These are phyloP conservation scores for Sarcoramphus papa DNA, from an alignment of 2,797 vertebrate species.

Conservation along the genomic window DNA sequence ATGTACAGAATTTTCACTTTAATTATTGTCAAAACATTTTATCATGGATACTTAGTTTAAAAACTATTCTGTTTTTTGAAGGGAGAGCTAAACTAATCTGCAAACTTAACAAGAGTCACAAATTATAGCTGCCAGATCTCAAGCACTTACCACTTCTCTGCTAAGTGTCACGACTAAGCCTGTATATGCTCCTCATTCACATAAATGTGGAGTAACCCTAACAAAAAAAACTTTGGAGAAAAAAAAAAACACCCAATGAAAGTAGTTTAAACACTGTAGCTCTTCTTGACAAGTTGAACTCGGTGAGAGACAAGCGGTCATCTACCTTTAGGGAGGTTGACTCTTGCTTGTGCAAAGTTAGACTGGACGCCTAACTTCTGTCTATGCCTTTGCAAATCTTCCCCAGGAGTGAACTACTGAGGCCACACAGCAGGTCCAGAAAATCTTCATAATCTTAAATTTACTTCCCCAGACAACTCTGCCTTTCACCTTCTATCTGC, in stretches of 20 bases:
- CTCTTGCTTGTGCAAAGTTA: neutral
- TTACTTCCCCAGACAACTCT: neutral
- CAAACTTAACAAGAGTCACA: neutral
- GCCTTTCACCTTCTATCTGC: neutral
- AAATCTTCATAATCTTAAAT: neutral
- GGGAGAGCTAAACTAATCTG: neutral
- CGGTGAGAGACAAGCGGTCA: accelerated
- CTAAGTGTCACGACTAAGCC: neutral
- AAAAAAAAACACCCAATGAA: neutral
- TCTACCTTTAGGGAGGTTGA: neutral
- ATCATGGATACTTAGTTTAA: neutral
- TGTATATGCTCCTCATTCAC: neutral
- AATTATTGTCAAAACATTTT: neutral
- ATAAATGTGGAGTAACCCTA: neutral
- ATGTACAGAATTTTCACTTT: neutral
- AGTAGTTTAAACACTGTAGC: neutral
- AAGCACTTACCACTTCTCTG: neutral
- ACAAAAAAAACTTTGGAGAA: neutral
- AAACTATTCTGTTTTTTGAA: neutral
- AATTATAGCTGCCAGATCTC: neutral
- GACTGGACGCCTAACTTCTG: neutral
- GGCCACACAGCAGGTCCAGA: neutral
- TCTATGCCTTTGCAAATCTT: neutral
- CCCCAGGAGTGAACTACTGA: neutral
- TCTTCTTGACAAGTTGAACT: neutral